Evolutionary conservation across 2,797 vertebrate species (phyloP), one percentile per base, ranked within the genome.

Genomic region (Liasis olivaceus): DNA sequence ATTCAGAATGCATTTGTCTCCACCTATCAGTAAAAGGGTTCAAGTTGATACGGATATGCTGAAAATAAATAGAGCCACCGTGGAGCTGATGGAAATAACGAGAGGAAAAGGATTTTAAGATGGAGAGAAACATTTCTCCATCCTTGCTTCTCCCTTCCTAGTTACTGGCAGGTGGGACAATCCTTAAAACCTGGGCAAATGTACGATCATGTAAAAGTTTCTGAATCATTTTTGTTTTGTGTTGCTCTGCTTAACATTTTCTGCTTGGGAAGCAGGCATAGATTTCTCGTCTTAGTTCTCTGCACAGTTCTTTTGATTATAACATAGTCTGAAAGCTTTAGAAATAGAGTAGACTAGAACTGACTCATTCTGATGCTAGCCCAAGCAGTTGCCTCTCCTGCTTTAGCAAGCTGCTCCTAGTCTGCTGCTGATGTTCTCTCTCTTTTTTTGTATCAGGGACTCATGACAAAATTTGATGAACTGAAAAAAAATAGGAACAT

Each of bases 401-500:
- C 88, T 94, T 95, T 95, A 63, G 91, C 89, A 95, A 93, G 95
- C 92, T 92, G 13, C 59, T 42, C 51, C 85, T 60, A 89, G 36
- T 88, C 17, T n/a, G 60, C 94, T 91, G 56, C 36, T 94, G 59
- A 59, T 92, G 5, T 81, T 88, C 24, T 24, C 0, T 14, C 47
- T 15, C 22, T 42, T 64, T 56, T 88, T 12, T 95, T 22, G 62
- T 88, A 64, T 89, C 89, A 81, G 66, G 90, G 89, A 92, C 26
- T 1, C 87, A 92, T 94, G 87, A 93, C 85, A 95, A 96, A 94
- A 93, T 94, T 93, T 95, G 47, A 94, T 95, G 91, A 91, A 6
- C 24, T 94, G 87, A 7, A 90, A 94, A 89, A 86, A 88, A 90
- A 89, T 94, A 93, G 51, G 93, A 62, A 2, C 13, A 89, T 28